Base-by-base conservation (phyloP, 2,113 vertebrate species). In the Rhinopomastus cyanomelas region DNA sequence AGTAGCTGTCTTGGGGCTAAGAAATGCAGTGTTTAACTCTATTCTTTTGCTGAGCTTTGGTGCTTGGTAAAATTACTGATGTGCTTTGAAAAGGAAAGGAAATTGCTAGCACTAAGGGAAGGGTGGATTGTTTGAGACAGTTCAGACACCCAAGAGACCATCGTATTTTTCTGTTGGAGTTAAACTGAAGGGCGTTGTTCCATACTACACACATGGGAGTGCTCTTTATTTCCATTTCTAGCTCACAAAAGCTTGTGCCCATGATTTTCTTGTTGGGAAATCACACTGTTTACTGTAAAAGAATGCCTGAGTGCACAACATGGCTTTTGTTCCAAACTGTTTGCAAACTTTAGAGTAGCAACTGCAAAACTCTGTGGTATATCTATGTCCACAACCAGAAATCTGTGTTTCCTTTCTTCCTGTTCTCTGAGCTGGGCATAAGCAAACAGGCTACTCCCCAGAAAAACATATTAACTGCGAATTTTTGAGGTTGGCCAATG, bases 161-260 rank as follows among this genome's bases (percentile, higher is more conserved):
- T 5, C 0, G 0, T 61, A 13, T 78, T 85, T 85, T 82, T 26
- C 55, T 84, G 8, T 3, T 73, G 78, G 51, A 88, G n/a, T 76
- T 91, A 80, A 88, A 85, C 62, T 65, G 55, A 67, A 76, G 51
- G 60, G 46, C 90, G 52, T 59, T 86, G 19, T 75, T 93, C 73
- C 69, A 92, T 49, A 37, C 32, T 48, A 23, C 30, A 72, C 81
- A 81, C 56, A 49, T 1, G 3, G 53, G 39, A 83, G 59, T 46
- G 21, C 16, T 57, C 57, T 82, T 79, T 80, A 32, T 93, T 94
- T 89, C 62, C 44, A 46, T 77, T 95, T 96, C 74, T 69, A 84
- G 36, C 74, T 88, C 86, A 83, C 68, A 42, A 91, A 85, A 48
- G 7, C 34, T 56, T 53, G 32, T 22, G 36, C 77, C n/a, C n/a